phyloP scores from a whole-genome alignment of 2,797 vertebrate genomes.

The Ceryle rudis region DNA sequence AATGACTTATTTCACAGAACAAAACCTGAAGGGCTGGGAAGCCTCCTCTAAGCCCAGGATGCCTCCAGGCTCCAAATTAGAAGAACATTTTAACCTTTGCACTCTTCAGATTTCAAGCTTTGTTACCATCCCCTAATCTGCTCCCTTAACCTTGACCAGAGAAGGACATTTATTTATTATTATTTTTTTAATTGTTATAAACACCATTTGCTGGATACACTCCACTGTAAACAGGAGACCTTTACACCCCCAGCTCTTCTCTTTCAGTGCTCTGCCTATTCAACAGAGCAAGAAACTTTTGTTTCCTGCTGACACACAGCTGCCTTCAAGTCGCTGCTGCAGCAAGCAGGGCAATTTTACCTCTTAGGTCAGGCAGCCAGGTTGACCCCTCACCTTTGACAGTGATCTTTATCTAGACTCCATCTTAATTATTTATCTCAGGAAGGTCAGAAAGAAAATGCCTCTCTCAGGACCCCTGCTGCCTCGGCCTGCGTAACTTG shows the following conservation, averaged over 20 bases:
- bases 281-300: background rate
- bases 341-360: constrained; percentile 11
- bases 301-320: constrained; percentile 40
- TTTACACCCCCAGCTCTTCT: background rate
- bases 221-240: background rate
- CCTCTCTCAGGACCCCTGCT: constrained; percentile 56
- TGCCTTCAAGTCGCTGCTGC: background rate
- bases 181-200: background rate
- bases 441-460: constrained; percentile 65
- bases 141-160: background rate
- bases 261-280: background rate
- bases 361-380: constrained; percentile 13
- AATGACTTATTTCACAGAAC: background rate
- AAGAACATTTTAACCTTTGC: background rate
- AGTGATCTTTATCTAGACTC: constrained; percentile 70
- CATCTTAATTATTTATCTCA: constrained; percentile 70
- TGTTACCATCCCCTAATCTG: background rate
- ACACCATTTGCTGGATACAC: background rate
- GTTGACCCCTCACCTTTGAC: constrained; percentile 68
- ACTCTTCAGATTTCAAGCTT: background rate
- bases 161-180: background rate
- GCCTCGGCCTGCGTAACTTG: background rate
- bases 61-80: background rate
- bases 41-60: background rate
- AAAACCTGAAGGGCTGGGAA: background rate